Conservation (phyloP, 2,888 invertebrate species). For the Pyrrhosoma nymphula region DNA sequence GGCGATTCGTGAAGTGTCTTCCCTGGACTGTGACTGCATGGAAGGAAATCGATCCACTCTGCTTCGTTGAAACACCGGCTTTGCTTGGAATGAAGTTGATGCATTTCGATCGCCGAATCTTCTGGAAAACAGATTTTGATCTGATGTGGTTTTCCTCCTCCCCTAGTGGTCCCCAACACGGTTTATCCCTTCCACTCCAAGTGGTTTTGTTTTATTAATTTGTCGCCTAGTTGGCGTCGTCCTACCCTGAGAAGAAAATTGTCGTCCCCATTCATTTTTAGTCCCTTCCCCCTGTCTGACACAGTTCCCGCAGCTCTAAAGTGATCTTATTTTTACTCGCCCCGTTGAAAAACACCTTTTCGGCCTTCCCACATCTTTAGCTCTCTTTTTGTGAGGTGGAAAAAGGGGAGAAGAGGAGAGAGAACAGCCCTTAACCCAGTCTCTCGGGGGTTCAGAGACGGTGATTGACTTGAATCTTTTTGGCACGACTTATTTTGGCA, state of each 20-base stretch:
- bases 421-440: background rate
- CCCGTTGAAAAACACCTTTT: background rate
- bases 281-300: background rate
- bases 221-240: background rate
- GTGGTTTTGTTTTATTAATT: background rate
- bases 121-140: background rate
- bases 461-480: constrained; percentile 7
- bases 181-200: too few species aligned
- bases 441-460: background rate
- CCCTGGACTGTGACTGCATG: background rate
- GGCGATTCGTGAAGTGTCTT: background rate
- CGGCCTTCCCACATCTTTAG: background rate
- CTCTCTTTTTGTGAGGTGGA: background rate
- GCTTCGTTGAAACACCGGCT: background rate
- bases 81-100: background rate
- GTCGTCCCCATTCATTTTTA: background rate
- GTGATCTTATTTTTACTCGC: constrained; percentile 7
- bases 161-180: background rate
- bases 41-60: constrained; percentile 6
- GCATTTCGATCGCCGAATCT: background rate
- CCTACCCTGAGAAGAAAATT: background rate
- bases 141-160: background rate
- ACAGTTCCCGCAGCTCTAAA: background rate
- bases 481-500: background rate
- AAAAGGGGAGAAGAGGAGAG: background rate